Conservation (phyloP, 1,140 invertebrate genomes). For the Brachionus koreanus region DNA sequence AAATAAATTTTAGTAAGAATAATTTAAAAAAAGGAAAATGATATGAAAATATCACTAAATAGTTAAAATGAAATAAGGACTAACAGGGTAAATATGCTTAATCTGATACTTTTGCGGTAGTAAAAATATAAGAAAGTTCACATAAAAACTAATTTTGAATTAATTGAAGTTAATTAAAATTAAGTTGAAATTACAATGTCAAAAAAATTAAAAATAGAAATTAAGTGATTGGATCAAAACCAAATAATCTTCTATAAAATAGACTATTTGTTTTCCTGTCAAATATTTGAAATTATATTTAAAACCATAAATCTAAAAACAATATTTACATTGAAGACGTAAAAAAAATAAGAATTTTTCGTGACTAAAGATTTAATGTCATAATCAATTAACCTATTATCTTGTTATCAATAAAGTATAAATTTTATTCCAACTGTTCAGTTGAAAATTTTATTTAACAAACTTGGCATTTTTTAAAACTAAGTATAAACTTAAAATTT, state of each 20-base stretch:
- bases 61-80: too few species aligned
- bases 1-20: too few species aligned
- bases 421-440: neutral
- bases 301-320: neutral
- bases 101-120: too few species aligned
- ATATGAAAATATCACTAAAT: too few species aligned
- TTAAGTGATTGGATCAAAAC: neutral
- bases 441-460: neutral
- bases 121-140: too few species aligned
- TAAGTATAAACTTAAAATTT: neutral
- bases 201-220: neutral
- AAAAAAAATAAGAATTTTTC: neutral
- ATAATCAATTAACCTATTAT: constrained; percentile 10
- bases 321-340: neutral
- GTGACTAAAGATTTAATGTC: neutral
- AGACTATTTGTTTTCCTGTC: neutral
- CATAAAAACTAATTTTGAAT: too few species aligned
- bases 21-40: too few species aligned
- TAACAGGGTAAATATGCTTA: too few species aligned
- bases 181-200: neutral
- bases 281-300: neutral
- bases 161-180: neutral
- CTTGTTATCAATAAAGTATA: neutral
- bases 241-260: neutral
- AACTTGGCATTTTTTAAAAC: neutral